Base-by-base conservation (phyloP, 2,797 vertebrate genomes). In the Odontamblyopus rebecca region DNA sequence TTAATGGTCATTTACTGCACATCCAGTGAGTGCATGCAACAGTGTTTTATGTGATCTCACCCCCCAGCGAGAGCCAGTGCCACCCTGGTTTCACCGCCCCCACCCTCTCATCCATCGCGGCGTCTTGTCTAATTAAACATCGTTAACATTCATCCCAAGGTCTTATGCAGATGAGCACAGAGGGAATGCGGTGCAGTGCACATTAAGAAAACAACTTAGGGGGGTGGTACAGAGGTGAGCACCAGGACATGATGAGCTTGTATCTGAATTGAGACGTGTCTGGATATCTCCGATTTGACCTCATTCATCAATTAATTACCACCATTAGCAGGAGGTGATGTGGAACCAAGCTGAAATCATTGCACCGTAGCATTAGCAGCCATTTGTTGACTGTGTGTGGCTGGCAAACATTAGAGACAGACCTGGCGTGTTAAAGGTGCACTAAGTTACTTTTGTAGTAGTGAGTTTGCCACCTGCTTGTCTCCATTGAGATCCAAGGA, bases 131-230 rank as follows among this genome's bases (percentile, higher is more conserved):
- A 93, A 94, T 94, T 94, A 94, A 93, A 94, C 93, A 93, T 92
- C 91, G 92, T 94, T 94, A 94, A 94, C 93, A 93, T 94, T 94
- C 93, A 93, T 94, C 90, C 92, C 94, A 94, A 94, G 94, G 94
- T 94, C 94, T 93, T 94, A 93, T 93, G 93, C 91, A 94, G 91
- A 94, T 94, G 91, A 94, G 93, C 88, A 84, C 86, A 85, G 92
- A 92, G 90, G 90, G 92, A 93, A 90, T 85, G 86, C 91, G 90
- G 89, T 92, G 93, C 90, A 90, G 88, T 89, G 89, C 90, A 87
- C 89, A 93, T 92, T 92, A 93, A 93, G 90, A 94, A 93, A 94
- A 93, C 91, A 94, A 94, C 92, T 89, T 80, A 80, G 82, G 86
- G 64, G 89, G 87, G 86, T 80, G 85, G 85, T 79, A 82, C 82